A percentile compares a stretch with the other conserved stretches of the same genome.
Evolutionary conservation across 2,888 invertebrate species (phyloP).

Genomic region (Cyaniris semiargus): DNA sequence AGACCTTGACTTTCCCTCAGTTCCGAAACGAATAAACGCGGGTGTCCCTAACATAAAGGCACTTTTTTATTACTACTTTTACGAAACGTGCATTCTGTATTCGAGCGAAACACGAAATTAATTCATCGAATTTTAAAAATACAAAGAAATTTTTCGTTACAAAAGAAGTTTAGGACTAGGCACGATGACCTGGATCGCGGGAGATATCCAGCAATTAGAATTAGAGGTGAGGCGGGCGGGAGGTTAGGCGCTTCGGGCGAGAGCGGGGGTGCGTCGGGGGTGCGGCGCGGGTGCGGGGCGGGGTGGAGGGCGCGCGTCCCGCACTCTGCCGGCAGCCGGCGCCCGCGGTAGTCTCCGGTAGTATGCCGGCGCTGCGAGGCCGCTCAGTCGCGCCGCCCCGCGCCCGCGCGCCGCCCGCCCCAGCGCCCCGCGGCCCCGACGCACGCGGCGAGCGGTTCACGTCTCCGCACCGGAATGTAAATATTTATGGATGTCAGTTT

Average conservation of each 20-base stretch:
- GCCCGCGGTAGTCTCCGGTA: constrained; percentile 33
- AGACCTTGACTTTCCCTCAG: constrained; percentile 26
- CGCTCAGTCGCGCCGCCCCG: constrained; percentile 35
- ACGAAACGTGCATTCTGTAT: constrained; percentile 58
- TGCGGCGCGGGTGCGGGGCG: constrained; percentile 36
- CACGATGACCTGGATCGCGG: constrained; percentile 73
- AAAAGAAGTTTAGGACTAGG: constrained; percentile 63
- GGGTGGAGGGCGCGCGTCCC: constrained; percentile 46
- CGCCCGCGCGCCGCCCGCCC: constrained; percentile 59
- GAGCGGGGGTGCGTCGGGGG: constrained; percentile 44
- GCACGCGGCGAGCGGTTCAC: constrained; percentile 66
- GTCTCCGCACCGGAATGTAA: constrained; percentile 74
- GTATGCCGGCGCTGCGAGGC: constrained; percentile 17
- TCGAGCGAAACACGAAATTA: constrained; percentile 54
- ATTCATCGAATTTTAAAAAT: constrained; percentile 64
- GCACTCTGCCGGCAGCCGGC: constrained; percentile 42
- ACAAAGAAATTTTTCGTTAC: constrained; percentile 40
- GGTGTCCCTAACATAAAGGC: constrained; percentile 53
- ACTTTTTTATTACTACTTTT: constrained; percentile 63
- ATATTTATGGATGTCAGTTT: constrained; percentile 80
- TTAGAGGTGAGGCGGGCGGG: constrained; percentile 56
- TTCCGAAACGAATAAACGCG: constrained; percentile 39
- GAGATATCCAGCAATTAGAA: constrained; percentile 74
- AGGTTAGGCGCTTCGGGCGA: constrained; percentile 37
- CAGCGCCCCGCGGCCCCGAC: constrained; percentile 55